Conservation (phyloP, 2,113 vertebrate genomes). For the Diglossa brunneiventris region DNA sequence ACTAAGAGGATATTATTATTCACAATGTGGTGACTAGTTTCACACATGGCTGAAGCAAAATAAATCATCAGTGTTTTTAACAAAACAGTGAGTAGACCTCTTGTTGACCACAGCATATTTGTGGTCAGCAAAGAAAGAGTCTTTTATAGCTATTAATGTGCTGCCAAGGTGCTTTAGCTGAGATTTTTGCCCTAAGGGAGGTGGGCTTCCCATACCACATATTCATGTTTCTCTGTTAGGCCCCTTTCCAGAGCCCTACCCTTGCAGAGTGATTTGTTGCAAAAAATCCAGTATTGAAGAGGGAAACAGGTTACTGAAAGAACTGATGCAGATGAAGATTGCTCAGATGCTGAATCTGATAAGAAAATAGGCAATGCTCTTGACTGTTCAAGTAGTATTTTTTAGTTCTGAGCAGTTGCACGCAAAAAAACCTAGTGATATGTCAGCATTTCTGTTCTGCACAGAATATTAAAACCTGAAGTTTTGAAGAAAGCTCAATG, state of each 20-base stretch:
- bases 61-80: slow-evolving; percentile 61
- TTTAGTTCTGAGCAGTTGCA: neutral
- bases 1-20: slow-evolving; percentile 62
- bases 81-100: slow-evolving; percentile 54
- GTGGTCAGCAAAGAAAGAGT: slow-evolving; percentile 58
- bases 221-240: slow-evolving; percentile 1
- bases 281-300: neutral
- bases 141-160: slow-evolving; percentile 59
- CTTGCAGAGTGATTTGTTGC: neutral
- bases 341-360: neutral
- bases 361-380: neutral
- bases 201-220: neutral
- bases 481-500: neutral
- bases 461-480: neutral
- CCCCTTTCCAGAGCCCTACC: neutral
- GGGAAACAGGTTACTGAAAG: neutral
- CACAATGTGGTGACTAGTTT: slow-evolving; percentile 56
- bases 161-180: slow-evolving; percentile 44
- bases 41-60: slow-evolving; percentile 59
- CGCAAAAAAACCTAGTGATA: neutral
- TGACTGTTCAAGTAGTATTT: neutral
- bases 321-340: neutral
- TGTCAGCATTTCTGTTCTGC: neutral
- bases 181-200: slow-evolving; percentile 36
- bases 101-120: slow-evolving; percentile 63